Evolutionary conservation across 2,113 vertebrate genomes (phyloP), one percentile per base, ranked within the genome.

Genomic region (Eolophus roseicapilla): DNA sequence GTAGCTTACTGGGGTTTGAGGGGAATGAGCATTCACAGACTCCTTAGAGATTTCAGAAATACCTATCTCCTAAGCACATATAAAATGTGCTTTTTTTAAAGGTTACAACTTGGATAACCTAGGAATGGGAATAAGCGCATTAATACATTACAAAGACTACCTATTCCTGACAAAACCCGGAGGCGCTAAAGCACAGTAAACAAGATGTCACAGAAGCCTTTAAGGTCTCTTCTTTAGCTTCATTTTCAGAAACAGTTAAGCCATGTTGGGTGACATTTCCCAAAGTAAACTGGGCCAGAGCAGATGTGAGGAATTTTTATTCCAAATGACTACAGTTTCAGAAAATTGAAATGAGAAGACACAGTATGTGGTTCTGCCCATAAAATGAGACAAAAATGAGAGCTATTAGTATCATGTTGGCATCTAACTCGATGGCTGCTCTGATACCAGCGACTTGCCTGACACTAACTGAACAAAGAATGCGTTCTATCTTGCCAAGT

Each of bases 201-300:
- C 37, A 62, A 43, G 23, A 25, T 21, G 35, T 2, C 17, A 24
- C 11, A 57, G 39, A 81, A 90, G 31, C 8, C 37, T 93, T 90
- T 43, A n/a, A 81, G 35, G 41, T 37, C 13, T 84, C n/a, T 39
- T 57, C 33, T 64, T 63, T 16, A 89, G 43, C 29, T 29, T 43
- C 23, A 13, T 53, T 95, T 90, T 86, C 69, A 82, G 69, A 86
- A 95, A 90, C 13, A 80, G 31, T 62, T 65, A 94, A 87, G 52
- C 52, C n/a, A 76, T 7, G 24, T 29, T 82, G 71, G 41, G 50
- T 82, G 65, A 67, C 20, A 79, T 71, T 78, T 92, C 82, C 65
- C 83, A 46, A 68, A 68, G 46, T 47, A 86, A 84, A 84, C 62
- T 82, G 50, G 62, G 75, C n/a, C 59, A 89, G 74, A 79, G 65